Conservation (phyloP, 2,797 vertebrate species). For the Alauda arvensis region DNA sequence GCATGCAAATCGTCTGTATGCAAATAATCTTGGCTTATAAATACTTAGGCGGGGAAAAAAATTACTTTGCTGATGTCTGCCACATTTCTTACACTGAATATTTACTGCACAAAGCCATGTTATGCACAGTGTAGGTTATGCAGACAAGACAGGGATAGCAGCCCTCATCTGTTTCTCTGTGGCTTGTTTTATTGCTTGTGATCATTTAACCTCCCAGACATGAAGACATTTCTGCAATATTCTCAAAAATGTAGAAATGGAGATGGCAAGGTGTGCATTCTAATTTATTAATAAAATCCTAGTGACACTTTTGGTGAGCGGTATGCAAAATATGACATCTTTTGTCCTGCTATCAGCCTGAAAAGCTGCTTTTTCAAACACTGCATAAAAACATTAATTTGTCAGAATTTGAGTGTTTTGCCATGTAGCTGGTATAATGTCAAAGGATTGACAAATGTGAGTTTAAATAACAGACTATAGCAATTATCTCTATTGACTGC, state of each 20-base stretch:
- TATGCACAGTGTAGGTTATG: not conserved
- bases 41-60: not conserved
- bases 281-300: not conserved
- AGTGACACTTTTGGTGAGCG: not conserved
- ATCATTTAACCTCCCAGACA: not conserved
- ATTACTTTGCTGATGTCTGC: not conserved
- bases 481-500: not conserved
- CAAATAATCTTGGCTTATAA: not conserved
- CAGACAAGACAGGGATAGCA: not conserved
- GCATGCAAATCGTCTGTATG: not conserved
- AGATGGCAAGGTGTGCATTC: not conserved
- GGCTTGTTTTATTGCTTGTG: not conserved
- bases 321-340: not conserved
- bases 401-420: not conserved
- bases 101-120: not conserved
- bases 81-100: not conserved
- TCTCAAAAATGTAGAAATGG: not conserved
- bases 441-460: not conserved
- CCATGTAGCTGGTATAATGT: not conserved
- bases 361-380: not conserved
- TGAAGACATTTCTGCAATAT: not conserved
- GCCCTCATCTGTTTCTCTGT: not conserved
- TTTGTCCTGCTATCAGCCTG: not conserved
- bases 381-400: not conserved
- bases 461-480: not conserved